Conservation (phyloP, 2,888 invertebrate genomes). For the Rhaphigaster nebulosa region DNA sequence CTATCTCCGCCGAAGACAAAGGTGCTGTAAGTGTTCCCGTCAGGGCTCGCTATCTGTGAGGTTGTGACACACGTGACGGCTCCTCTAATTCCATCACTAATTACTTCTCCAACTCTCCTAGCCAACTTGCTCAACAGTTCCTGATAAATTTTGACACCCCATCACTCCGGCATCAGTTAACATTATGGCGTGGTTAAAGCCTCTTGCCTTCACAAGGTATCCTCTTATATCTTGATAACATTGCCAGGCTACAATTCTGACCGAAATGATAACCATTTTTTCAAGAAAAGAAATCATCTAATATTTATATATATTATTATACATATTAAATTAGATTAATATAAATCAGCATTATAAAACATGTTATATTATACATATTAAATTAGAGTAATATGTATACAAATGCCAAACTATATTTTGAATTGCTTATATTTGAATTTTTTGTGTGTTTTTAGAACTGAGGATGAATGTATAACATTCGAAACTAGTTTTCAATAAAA, state of each 20-base stretch:
- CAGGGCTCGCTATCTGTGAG: not conserved
- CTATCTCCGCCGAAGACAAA: constrained; percentile 45
- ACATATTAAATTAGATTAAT: no score
- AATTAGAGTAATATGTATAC: no score
- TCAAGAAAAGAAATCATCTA: not conserved
- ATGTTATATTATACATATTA: no score
- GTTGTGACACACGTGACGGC: constrained; percentile 25
- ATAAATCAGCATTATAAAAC: no score
- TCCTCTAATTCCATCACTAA: constrained; percentile 46
- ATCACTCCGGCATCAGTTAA: constrained; percentile 8
- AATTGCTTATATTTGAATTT: no score
- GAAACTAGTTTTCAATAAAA: no score
- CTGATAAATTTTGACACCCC: constrained; percentile 39
- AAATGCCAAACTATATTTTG: no score
- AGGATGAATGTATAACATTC: no score
- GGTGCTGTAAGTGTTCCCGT: constrained; percentile 27
- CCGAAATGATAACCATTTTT: not conserved
- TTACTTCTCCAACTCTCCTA: constrained; percentile 44
- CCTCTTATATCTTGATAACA: not conserved
- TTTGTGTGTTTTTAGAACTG: no score
- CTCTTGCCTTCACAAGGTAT: not conserved
- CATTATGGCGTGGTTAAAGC: not conserved
- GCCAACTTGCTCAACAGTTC: constrained; percentile 20
- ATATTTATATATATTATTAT: no score
- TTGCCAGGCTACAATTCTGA: not conserved